Conservation (phyloP, 2,888 invertebrate species). For the Brassicogethes aeneus region DNA sequence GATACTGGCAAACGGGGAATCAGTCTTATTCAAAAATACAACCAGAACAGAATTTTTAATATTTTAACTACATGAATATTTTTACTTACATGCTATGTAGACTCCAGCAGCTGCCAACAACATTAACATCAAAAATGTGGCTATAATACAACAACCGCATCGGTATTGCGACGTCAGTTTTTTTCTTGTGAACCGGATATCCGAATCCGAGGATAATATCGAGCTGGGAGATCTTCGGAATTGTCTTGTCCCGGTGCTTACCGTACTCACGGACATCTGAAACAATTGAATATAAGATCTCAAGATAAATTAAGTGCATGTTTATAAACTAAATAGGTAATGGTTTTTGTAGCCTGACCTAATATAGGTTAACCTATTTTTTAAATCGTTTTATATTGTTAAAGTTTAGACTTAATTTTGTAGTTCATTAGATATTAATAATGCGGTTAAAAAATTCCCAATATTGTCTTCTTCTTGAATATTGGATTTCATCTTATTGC, state of each 20-base stretch:
- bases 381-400: too few species aligned
- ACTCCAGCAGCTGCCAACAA: conserved; percentile 59
- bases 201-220: conserved; percentile 77
- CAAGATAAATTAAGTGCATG: not conserved
- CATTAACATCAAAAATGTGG: conserved; percentile 71
- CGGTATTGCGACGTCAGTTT: conserved; percentile 78
- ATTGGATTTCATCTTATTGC: not conserved
- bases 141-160: conserved; percentile 80
- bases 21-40: too few species aligned
- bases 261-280: conserved; percentile 46
- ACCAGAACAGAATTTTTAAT: too few species aligned
- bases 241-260: conserved; percentile 40
- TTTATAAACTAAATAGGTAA: not conserved
- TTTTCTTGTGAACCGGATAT: conserved; percentile 78
- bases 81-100: conserved; percentile 61
- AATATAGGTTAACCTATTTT: too few species aligned
- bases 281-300: conserved; percentile 13
- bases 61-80: too few species aligned
- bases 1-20: too few species aligned
- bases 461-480: not conserved
- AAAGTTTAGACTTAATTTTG: too few species aligned
- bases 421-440: too few species aligned
- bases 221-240: conserved; percentile 61
- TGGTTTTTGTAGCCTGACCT: too few species aligned
- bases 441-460: too few species aligned